Conservation (phyloP, 2,113 vertebrate species). For the Tapirus terrestris region DNA sequence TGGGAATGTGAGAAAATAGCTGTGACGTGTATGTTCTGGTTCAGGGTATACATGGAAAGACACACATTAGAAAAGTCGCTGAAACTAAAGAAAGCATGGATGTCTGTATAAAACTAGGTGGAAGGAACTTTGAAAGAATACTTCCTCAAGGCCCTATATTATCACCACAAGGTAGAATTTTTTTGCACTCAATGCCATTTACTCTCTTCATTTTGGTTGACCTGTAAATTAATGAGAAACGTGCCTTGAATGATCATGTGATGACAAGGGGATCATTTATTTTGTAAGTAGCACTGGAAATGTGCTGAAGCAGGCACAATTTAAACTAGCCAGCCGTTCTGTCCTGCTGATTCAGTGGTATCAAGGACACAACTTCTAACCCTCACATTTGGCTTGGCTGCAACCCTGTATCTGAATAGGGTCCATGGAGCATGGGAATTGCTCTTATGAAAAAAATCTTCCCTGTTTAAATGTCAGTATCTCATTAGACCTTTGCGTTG, state of each 20-base stretch:
- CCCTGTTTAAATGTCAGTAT: constrained; percentile 45
- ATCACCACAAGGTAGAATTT: not conserved
- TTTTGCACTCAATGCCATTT: not conserved
- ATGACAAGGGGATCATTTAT: constrained; percentile 29
- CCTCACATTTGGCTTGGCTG: constrained; percentile 20
- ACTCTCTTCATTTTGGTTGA: constrained; percentile 66
- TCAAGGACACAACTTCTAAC: not conserved
- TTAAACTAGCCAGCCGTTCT: constrained; percentile 12
- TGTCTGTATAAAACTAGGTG: not conserved
- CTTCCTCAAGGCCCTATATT: not conserved
- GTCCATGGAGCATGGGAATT: not conserved
- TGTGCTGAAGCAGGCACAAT: constrained; percentile 54
- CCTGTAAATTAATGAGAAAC: constrained; percentile 25
- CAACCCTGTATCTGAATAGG: not conserved
- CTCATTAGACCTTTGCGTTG: constrained; percentile 61
- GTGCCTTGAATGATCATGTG: not conserved
- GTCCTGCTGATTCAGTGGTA: constrained; percentile 46
- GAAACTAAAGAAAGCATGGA: not conserved
- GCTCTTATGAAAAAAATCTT: not conserved
- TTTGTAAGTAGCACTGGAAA: constrained; percentile 55
- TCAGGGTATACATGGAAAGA: not conserved
- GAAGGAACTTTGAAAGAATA: not conserved
- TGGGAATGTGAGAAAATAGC: not conserved
- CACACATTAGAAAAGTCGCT: not conserved
- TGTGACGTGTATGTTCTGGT: not conserved